Evolutionary conservation across 64 coral and sea anemone genomes (phyloP), one percentile per base, ranked within the genome.

Genomic region (Porites australiensis): DNA sequence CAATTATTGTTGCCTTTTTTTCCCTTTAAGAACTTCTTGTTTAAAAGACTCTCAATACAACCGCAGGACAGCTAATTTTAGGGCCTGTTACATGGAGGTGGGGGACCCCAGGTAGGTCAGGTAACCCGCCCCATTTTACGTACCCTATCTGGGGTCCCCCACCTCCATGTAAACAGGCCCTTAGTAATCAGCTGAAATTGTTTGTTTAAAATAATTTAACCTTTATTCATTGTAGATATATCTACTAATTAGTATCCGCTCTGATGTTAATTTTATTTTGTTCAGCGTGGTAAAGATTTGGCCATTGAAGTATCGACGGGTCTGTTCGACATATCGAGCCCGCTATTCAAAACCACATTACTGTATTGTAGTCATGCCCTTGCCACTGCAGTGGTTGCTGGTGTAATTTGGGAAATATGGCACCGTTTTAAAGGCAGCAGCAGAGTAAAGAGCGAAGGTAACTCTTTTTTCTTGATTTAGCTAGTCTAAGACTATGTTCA

Each of bases 261-360:
- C 3, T 6, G 21, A 27, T 10, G 19, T 9, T 70, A 8, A 8
- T 70, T 37, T 3, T 20, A 27, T 23, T 37, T 22, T 27, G 3
- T 70, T 70, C 20, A 70, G 68, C 19, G 0, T 9, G 68, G 68
- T 70, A 70, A 70, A 70, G n/a, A 21, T 70, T 77, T 89, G 22
- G 50, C 72, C 59, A 3, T 55, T 5, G 87, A 89, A 47, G 14
- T 89, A 21, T 89, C 87, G 6, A 75, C 87, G 44, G 70, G 71
- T 65, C 45, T n/a, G 27, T 89, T 89, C 27, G 87, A 89, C 50
- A 27, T 73, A 9, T 69, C 10, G 10, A 89, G 27, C 27, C 13
- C 52, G 0, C 3, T 77, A 19, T 89, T 76, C 20, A 60, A 58
- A 19, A 89, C 37, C 27, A 44, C 37, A 44, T 2, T 89, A 20